Evolutionary conservation across 2,888 invertebrate genomes (phyloP), one percentile per base, ranked within the genome.

Genomic region (Papilio protenor): DNA sequence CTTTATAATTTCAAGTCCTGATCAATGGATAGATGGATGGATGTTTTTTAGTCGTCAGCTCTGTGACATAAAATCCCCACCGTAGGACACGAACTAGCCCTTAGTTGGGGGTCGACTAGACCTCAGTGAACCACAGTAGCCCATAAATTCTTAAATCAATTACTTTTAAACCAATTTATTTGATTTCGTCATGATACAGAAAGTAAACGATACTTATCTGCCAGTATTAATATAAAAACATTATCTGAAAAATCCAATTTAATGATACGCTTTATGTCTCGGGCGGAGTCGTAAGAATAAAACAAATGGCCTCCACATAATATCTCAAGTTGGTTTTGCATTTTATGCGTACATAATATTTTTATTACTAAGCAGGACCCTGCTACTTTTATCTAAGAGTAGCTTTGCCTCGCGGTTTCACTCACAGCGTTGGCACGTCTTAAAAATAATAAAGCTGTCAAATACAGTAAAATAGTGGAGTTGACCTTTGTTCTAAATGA

Each of bases 201-300:
- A 45, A 12, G 40, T 45, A 66, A 69, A 45, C 12, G 21, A 69
- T 45, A 69, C 11, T 69, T 69, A 21, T 69, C 45, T 45, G 2
- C 5, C 5, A 11, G n/a, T 45, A 69, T 69, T 69, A 69, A 45
- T 45, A 69, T 69, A 69, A 69, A 66, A 21, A 69, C 66, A 21
- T 69, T 69, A 69, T 45, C 66, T 69, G 66, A 69, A 69, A 69
- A 69, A 21, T 69, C 66, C 66, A 69, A 69, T 69, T 69, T 45
- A 69, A 69, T n/a, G 66, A 69, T 69, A 69, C 66, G 40, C 66
- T 45, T 69, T 69, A 45, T 21, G 40, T 1, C 16, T 45, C 12
- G 12, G 21, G 40, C 66, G 11, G 18, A 45, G 66, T 66, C 66
- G 66, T 66, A 66, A 66, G 66, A 4, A 66, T 66, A 66, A 66